These are phyloP conservation scores for Procambarus clarkii DNA, from an alignment of 1,140 invertebrate species.

Conservation along the genomic window DNA sequence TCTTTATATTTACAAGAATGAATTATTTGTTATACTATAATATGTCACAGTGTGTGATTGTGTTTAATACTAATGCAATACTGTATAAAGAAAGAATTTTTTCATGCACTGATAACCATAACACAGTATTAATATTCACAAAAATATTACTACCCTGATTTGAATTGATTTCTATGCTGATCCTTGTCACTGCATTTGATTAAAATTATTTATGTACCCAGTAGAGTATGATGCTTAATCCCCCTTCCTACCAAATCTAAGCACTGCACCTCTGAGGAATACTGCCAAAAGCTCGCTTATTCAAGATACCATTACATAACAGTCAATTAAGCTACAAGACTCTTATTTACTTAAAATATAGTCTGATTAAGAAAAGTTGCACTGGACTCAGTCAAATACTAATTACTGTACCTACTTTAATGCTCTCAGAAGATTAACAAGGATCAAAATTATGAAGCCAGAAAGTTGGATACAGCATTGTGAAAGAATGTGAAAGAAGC, in stretches of 20 bases:
- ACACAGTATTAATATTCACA: not conserved
- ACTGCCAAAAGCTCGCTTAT: slow-evolving; percentile 54
- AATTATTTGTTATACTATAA: too few species aligned
- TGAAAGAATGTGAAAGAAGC: slow-evolving; percentile 57
- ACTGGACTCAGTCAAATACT: slow-evolving; percentile 51
- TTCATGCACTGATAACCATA: not conserved
- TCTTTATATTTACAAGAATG: too few species aligned
- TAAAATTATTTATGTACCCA: too few species aligned
- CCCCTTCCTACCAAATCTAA: not conserved
- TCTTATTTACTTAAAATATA: slow-evolving; percentile 36
- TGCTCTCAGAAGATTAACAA: slow-evolving; percentile 43
- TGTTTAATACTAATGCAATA: too few species aligned
- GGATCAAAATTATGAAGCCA: slow-evolving; percentile 44
- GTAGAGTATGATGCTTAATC: too few species aligned
- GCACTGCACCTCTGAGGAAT: slow-evolving; percentile 52
- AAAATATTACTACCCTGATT: not conserved
- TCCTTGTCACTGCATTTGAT: not conserved
- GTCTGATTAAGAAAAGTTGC: slow-evolving; percentile 25
- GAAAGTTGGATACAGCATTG: slow-evolving; percentile 39
- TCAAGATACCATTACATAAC: slow-evolving; percentile 52
- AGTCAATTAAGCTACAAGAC: slow-evolving; percentile 45
- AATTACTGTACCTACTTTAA: slow-evolving; percentile 61
- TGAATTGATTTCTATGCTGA: not conserved
- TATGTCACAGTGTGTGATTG: too few species aligned
- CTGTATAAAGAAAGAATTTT: not conserved